Evolutionary conservation across 2,888 invertebrate genomes (phyloP).

Genomic region (Torymus aiolomorphi): DNA sequence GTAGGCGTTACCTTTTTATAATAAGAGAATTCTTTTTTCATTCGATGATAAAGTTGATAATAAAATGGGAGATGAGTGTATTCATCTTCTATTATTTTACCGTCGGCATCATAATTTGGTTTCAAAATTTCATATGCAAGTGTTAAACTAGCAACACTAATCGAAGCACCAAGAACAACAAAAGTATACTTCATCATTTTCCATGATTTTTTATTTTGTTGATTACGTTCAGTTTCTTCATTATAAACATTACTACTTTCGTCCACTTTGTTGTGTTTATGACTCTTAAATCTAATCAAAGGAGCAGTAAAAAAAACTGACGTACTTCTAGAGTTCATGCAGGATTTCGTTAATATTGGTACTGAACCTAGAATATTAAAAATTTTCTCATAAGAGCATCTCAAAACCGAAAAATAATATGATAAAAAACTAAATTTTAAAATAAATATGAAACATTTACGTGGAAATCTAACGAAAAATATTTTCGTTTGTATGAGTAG

Average conservation of each 20-base stretch:
- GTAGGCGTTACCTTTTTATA: slow-evolving; percentile 84
- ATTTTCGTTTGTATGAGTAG: too few relatives aligned
- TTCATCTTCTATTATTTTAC: slow-evolving; percentile 85
- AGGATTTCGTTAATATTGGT: too few relatives aligned
- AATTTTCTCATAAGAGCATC: too few relatives aligned
- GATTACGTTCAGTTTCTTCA: slow-evolving; percentile 77
- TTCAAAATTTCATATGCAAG: slow-evolving; percentile 84
- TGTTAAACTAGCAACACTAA: slow-evolving; percentile 79
- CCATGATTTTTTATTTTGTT: slow-evolving; percentile 84
- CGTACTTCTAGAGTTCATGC: too few relatives aligned
- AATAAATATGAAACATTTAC: too few relatives aligned
- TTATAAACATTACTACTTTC: slow-evolving; percentile 75
- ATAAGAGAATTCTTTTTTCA: slow-evolving; percentile 83
- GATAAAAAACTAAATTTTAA: too few relatives aligned
- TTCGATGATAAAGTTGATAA: slow-evolving; percentile 84
- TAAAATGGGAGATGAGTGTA: slow-evolving; percentile 82
- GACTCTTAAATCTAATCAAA: slow-evolving; percentile 26
- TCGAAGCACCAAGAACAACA: slow-evolving; percentile 77
- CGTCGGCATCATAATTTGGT: slow-evolving; percentile 84
- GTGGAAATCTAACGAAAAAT: too few relatives aligned
- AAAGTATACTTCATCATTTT: slow-evolving; percentile 81
- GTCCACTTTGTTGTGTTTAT: slow-evolving; percentile 48
- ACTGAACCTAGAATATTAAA: too few relatives aligned
- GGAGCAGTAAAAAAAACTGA: not conserved
- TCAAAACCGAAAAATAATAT: too few relatives aligned